Evolutionary conservation across 2,888 invertebrate species (phyloP).

Genomic region (Sacculina carcini): DNA sequence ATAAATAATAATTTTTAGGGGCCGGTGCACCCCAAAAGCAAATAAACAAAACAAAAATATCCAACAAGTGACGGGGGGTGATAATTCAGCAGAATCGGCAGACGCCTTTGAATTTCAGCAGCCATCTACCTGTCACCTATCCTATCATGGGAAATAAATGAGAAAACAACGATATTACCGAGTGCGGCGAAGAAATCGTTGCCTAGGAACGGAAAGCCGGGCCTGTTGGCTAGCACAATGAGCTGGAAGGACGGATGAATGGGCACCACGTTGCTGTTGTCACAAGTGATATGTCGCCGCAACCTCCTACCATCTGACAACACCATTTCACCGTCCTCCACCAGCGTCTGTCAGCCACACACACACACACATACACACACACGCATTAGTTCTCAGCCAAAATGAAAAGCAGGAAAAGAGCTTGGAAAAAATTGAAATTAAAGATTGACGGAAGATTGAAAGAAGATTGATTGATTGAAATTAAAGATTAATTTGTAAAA

Average conservation of each 20-base stretch:
- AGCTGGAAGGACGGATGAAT: constrained; percentile 80
- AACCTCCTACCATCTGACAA: constrained; percentile 57
- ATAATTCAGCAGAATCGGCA: no score
- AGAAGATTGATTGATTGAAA: no score
- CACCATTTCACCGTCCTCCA: constrained; percentile 85
- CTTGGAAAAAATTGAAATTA: background rate
- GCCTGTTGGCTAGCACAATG: constrained; percentile 81
- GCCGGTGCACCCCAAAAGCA: no score
- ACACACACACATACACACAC: background rate
- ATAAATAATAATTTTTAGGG: no score
- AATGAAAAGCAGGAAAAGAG: background rate
- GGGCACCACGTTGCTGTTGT: constrained; percentile 32
- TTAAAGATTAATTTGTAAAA: no score
- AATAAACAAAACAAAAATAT: no score
- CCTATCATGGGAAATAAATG: no score
- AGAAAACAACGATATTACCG: constrained; percentile 29
- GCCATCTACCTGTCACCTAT: no score
- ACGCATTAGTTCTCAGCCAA: no score
- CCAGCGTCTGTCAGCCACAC: constrained; percentile 33
- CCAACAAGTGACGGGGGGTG: no score
- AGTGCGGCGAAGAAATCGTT: constrained; percentile 78
- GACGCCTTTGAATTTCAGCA: no score
- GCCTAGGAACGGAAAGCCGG: constrained; percentile 90
- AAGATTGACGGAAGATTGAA: no score
- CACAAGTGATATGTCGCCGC: constrained; percentile 18